Percentiles rank a stretch among this genome's conserved stretches.
Evolutionary conservation across 2,797 vertebrate genomes (phyloP).

Genomic region (Loriculus beryllinus): DNA sequence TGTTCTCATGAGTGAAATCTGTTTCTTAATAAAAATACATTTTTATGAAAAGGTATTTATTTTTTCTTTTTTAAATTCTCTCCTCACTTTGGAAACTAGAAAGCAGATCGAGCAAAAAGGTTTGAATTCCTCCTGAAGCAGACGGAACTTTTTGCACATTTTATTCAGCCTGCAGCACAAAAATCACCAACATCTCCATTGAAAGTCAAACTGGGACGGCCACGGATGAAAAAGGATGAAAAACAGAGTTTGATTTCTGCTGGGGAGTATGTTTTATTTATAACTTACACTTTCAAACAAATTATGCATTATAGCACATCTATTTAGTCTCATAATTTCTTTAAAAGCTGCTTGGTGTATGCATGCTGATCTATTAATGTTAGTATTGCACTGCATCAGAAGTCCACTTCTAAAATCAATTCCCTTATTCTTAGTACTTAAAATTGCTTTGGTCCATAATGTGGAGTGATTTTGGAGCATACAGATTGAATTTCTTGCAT

Average conservation of each 20-base stretch:
- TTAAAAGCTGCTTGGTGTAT: background rate
- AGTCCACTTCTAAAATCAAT: background rate
- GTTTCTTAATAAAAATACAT: background rate
- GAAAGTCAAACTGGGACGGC: conserved; percentile 83
- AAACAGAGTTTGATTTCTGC: conserved; percentile 85
- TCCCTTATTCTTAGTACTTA: background rate
- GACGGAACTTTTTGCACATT: conserved; percentile 89
- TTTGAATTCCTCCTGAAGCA: conserved; percentile 90
- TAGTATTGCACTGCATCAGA: background rate
- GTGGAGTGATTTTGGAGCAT: background rate
- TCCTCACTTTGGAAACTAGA: conserved; percentile 71
- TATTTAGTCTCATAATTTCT: background rate
- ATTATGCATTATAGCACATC: background rate
- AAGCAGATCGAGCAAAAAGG: conserved; percentile 85
- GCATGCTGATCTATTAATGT: accelerated
- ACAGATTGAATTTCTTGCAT: background rate
- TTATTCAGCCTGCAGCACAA: conserved; percentile 87
- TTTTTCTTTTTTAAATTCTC: background rate
- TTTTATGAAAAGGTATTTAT: background rate
- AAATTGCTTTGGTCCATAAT: background rate
- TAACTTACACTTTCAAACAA: background rate
- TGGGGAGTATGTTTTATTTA: conserved; percentile 81
- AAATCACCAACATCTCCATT: conserved; percentile 86
- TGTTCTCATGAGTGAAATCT: background rate
- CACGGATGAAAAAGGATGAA: conserved; percentile 84